A percentile compares a stretch with the other conserved stretches of the same genome.
These are phyloP conservation scores for Bombus turneri DNA, from an alignment of 1,140 invertebrate species.

Conservation along the genomic window DNA sequence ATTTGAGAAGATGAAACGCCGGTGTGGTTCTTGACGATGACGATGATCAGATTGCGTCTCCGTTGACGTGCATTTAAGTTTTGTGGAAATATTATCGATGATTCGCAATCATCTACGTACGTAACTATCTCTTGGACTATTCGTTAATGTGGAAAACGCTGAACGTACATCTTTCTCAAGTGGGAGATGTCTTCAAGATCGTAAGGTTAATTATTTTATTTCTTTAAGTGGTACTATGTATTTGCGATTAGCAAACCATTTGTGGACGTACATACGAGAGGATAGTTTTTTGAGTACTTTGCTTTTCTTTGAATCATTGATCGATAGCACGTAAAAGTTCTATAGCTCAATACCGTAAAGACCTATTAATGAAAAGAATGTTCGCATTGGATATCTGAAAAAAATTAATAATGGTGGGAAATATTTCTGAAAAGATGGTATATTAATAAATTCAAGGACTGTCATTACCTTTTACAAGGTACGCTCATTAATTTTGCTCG, in stretches of 20 bases:
- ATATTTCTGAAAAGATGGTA: background rate
- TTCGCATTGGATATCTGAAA: background rate
- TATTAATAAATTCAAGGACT: background rate
- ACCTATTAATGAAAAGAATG: background rate
- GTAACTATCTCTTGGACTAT: too few species aligned
- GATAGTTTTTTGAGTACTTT: background rate
- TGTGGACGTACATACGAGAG: background rate
- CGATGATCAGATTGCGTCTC: too few species aligned
- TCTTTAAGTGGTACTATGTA: background rate
- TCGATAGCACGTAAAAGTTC: background rate
- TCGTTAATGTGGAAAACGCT: too few species aligned
- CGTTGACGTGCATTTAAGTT: too few species aligned
- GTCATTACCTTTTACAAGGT: background rate
- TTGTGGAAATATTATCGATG: too few species aligned
- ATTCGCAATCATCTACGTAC: too few species aligned
- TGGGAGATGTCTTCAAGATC: too few species aligned
- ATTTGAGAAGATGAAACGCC: background rate
- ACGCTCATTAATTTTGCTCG: background rate
- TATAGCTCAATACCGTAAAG: background rate
- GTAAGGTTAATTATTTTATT: background rate
- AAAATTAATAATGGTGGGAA: background rate
- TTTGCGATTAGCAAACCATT: background rate
- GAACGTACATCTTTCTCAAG: too few species aligned
- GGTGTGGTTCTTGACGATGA: background rate
- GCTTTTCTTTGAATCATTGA: background rate